phyloP scores from a whole-genome alignment of 2,888 invertebrate species.

The Eupithecia pulchellata region DNA sequence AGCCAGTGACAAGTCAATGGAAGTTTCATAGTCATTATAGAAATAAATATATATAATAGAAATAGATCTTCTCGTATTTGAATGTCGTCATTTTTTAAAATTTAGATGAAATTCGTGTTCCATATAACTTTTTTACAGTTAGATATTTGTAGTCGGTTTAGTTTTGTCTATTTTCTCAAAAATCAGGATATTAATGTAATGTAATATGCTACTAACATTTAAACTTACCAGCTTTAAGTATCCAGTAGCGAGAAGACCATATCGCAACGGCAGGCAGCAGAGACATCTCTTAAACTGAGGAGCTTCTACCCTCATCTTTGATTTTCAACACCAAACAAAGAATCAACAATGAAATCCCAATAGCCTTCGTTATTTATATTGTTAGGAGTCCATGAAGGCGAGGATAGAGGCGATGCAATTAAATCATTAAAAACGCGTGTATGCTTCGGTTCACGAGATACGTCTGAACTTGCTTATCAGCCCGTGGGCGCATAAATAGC shows the following conservation, averaged over 20 bases:
- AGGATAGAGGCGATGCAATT: neutral
- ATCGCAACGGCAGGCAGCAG: constrained; percentile 43
- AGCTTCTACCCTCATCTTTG: constrained; percentile 27
- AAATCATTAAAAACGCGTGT: neutral
- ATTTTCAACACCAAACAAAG: neutral
- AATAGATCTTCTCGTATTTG: too few relatives aligned
- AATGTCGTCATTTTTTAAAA: too few relatives aligned
- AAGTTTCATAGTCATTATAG: too few relatives aligned
- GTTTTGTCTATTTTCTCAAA: neutral
- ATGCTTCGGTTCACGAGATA: neutral
- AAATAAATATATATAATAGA: too few relatives aligned
- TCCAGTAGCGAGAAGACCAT: constrained; percentile 32
- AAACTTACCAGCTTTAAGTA: constrained; percentile 36
- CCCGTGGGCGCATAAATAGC: neutral
- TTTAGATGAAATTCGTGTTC: neutral
- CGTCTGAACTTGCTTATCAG: constrained; percentile 5
- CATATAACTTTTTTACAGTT: neutral
- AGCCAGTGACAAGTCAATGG: too few relatives aligned
- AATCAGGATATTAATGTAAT: neutral
- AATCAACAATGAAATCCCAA: neutral
- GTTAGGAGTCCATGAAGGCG: neutral
- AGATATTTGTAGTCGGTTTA: neutral
- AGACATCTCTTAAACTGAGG: constrained; percentile 40
- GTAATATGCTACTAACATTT: neutral
- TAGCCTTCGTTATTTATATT: neutral